Base-by-base conservation (phyloP, 2,888 invertebrate genomes). In the Hypolimnas misippus region DNA sequence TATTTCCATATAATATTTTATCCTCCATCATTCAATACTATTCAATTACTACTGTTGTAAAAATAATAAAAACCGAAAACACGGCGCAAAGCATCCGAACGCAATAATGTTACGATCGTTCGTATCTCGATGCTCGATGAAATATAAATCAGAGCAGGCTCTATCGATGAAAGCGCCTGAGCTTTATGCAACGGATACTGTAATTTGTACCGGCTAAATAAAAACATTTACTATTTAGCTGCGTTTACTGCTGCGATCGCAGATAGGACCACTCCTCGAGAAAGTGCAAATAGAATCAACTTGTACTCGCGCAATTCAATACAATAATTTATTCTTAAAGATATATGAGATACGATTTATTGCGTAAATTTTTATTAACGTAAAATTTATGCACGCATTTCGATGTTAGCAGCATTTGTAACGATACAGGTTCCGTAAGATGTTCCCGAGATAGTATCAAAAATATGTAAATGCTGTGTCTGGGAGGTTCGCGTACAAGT, bases 121-220 rank as follows among this genome's bases (percentile, higher is more conserved):
- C 63, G 52, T 61, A 62, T 54, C 76, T 73, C 73, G 81, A 71
- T 70, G 59, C 69, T 72, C 78, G 73, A 72, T 75, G 76, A 79
- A 81, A 79, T 85, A 88, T 91, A 89, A 91, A 92, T 91, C 90
- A 89, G 89, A 70, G 83, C 87, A 85, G 63, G 29, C 71, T 68
- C 67, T 79, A 83, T 83, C 84, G 82, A 77, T 74, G 77, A 77
- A 81, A 71, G 79, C 76, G 79, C 75, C 76, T 83, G 83, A 81
- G 89, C 88, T 83, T 89, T 76, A 77, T 76, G 72, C 80, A 77
- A 71, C 78, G 83, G 84, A 87, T 87, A 85, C 77, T 77, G 82
- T 79, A 83, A 86, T 86, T 83, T 76, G 76, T 75, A 66, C 67
- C 54, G 67, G 66, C 66, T 70, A 68, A 74, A 75, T 71, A 73